phyloP scores from a whole-genome alignment of 2,888 invertebrate genomes.

The Cylloceria caligata region DNA sequence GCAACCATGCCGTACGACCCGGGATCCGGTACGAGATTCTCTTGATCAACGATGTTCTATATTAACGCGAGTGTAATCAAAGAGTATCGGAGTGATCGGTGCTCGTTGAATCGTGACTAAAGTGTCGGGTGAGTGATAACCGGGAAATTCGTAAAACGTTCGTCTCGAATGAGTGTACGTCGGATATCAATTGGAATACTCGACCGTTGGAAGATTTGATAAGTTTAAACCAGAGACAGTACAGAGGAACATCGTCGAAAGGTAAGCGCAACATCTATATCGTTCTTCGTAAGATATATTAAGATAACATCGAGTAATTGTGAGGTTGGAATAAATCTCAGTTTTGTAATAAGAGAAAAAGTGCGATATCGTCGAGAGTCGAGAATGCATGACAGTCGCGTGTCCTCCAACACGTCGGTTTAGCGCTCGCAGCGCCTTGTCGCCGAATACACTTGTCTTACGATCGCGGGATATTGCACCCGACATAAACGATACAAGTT shows the following conservation, averaged over 20 bases:
- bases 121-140: constrained; percentile 14
- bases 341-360: not conserved
- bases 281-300: not conserved
- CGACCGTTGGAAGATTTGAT: constrained; percentile 62
- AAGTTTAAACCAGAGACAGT: constrained; percentile 33
- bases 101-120: not conserved
- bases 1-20: constrained; percentile 65
- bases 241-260: not conserved
- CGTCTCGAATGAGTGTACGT: constrained; percentile 28
- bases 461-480: constrained; percentile 8
- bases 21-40: constrained; percentile 47
- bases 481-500: no score
- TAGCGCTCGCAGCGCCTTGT: constrained; percentile 71
- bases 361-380: constrained; percentile 39
- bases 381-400: constrained; percentile 68
- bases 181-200: constrained; percentile 30
- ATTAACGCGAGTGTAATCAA: constrained; percentile 9
- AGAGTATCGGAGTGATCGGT: not conserved
- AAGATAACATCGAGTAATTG: not conserved
- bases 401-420: constrained; percentile 72
- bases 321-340: not conserved
- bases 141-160: not conserved
- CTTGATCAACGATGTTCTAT: not conserved
- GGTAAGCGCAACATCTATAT: not conserved
- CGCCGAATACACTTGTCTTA: constrained; percentile 7